These are phyloP conservation scores for Cirrhinus molitorella DNA, from an alignment of 2,797 vertebrate genomes.

Conservation along the genomic window DNA sequence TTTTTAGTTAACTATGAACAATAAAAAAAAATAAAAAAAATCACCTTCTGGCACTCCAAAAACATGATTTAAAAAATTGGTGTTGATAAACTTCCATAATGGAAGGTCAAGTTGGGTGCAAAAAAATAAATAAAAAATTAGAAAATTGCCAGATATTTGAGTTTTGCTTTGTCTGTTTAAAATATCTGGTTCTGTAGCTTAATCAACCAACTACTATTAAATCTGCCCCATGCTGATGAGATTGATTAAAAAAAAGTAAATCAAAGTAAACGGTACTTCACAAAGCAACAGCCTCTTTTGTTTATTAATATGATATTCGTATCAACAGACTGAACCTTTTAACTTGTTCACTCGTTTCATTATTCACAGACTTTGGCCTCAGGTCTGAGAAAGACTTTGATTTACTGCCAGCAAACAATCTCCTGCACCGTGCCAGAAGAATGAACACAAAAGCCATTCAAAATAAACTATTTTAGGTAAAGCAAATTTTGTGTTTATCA, in stretches of 20 bases:
- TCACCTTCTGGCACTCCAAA: background rate
- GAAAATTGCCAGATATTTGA: background rate
- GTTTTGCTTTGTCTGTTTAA: background rate
- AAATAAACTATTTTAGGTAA: background rate
- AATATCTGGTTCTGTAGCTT: background rate
- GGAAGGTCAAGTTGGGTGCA: background rate
- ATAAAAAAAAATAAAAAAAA: too few species aligned
- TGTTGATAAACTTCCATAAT: background rate
- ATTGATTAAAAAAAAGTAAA: background rate
- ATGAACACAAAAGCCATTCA: constrained; percentile 1
- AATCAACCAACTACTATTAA: background rate
- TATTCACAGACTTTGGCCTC: constrained; percentile 23
- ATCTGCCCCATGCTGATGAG: too few species aligned
- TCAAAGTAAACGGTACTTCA: background rate
- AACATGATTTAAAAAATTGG: background rate
- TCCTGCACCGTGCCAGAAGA: background rate
- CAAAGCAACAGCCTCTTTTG: background rate
- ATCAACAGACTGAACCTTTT: constrained; percentile 6
- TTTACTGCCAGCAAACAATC: constrained; percentile 27
- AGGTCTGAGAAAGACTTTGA: constrained; percentile 27
- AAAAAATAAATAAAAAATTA: too few species aligned
- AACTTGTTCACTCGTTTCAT: background rate
- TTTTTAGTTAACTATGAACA: background rate
- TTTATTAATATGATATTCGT: constrained; percentile 2
- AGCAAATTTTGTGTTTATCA: background rate